phyloP scores from a whole-genome alignment of 2,113 vertebrate species.

The Physeter macrocephalus region DNA sequence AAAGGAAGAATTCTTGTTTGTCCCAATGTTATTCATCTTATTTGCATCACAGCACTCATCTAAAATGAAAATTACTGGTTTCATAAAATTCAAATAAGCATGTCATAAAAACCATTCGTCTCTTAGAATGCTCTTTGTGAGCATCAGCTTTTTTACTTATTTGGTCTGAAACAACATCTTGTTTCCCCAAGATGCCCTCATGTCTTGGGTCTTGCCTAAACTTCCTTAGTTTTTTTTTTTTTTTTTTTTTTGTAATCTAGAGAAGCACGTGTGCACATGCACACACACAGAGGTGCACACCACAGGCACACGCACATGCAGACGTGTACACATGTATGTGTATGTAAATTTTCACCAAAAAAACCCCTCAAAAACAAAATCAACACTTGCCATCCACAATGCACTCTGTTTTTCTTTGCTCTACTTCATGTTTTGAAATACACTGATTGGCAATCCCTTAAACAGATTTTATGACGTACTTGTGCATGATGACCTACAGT shows the following conservation, averaged over 20 bases:
- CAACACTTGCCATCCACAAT: not conserved
- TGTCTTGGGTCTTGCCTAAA: not conserved
- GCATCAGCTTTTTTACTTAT: not conserved
- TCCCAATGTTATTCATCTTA: not conserved
- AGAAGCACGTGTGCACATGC: not conserved
- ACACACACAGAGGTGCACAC: not conserved
- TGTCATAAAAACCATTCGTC: not conserved
- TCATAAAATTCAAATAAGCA: not conserved
- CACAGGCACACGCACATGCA: not conserved
- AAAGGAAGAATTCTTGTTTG: not conserved
- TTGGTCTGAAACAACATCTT: not conserved
- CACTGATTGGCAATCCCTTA: not conserved
- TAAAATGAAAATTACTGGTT: not conserved
- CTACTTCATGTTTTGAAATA: not conserved
- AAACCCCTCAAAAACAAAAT: not conserved
- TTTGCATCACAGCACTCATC: not conserved
- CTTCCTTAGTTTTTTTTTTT: not conserved
- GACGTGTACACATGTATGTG: not conserved
- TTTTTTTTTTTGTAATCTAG: not conserved
- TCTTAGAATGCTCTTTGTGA: not conserved
- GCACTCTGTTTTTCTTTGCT: not conserved
- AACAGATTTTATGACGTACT: not conserved
- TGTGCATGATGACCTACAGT: not conserved
- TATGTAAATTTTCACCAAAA: not conserved
- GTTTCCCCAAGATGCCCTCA: not conserved